phyloP scores from a whole-genome alignment of 2,113 vertebrate genomes.

The Xenopus borealis region DNA sequence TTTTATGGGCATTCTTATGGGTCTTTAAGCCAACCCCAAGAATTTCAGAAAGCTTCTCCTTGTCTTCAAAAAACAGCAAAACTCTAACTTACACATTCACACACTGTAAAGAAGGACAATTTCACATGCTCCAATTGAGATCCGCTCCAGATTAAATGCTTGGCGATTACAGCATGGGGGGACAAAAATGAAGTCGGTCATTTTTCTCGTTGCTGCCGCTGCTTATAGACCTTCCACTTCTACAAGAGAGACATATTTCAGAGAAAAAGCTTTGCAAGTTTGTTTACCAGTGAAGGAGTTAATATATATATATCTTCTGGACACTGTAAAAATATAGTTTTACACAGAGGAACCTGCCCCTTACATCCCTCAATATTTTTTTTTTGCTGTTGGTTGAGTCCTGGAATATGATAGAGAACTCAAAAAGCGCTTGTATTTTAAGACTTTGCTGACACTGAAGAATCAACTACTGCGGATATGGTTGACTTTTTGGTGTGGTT shows the following conservation, averaged over 20 bases:
- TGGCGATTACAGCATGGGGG: conserved; percentile 5
- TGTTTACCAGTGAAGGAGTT: neutral
- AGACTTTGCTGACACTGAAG: neutral
- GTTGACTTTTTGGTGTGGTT: neutral
- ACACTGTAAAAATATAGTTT: conserved; percentile 24
- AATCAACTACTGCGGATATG: neutral
- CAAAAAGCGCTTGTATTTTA: neutral
- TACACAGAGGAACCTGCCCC: neutral
- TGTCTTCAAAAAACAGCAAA: neutral
- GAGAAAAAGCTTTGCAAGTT: conserved; percentile 7
- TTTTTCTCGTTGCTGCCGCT: conserved; percentile 7
- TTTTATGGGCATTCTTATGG: conserved; percentile 88
- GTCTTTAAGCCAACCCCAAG: conserved; percentile 61
- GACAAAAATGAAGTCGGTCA: conserved; percentile 1
- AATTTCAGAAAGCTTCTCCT: neutral
- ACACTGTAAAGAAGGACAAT: conserved; percentile 9
- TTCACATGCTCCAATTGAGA: conserved; percentile 1
- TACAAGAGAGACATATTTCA: neutral
- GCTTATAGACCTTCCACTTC: conserved; percentile 10
- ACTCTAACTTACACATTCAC: conserved; percentile 15
- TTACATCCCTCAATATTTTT: neutral
- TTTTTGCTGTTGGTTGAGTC: neutral
- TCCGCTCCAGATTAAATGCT: conserved; percentile 18
- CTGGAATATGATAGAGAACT: neutral
- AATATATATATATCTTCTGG: conserved; percentile 9